Percentiles rank a stretch among this genome's conserved stretches.
phyloP scores from a whole-genome alignment of 2,888 invertebrate species.

The Ormia ochracea region DNA sequence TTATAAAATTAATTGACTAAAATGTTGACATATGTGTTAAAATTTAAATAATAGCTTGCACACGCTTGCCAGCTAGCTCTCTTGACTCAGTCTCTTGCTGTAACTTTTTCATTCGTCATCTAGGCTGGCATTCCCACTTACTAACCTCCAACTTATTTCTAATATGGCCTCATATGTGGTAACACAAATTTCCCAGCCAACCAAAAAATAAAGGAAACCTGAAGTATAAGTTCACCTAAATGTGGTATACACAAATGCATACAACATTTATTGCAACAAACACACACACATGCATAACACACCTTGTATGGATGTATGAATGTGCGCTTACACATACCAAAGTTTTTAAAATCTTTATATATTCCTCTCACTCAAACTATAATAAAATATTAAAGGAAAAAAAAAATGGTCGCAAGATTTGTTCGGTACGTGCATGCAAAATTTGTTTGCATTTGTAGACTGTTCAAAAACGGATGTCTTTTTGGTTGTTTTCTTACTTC shows the following conservation, averaged over 20 bases:
- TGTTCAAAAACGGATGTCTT: constrained; percentile 49
- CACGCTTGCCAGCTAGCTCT: background rate
- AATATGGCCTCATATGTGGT: constrained; percentile 33
- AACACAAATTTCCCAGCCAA: constrained; percentile 23
- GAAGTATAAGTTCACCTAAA: constrained; percentile 48
- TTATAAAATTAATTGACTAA: no score
- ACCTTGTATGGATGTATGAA: background rate
- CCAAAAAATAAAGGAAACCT: constrained; percentile 1
- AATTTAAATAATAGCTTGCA: background rate
- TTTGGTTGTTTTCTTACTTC: background rate
- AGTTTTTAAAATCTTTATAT: background rate
- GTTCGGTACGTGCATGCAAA: background rate
- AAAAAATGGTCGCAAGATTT: background rate
- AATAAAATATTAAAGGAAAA: background rate
- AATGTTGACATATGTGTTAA: no score
- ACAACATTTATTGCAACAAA: constrained; percentile 31
- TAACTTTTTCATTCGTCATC: background rate
- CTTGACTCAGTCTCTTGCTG: background rate
- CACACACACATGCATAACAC: background rate
- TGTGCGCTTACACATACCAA: no score
- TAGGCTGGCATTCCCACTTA: background rate
- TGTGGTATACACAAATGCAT: constrained; percentile 40
- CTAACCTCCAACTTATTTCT: constrained; percentile 27
- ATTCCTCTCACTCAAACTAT: constrained; percentile 33
- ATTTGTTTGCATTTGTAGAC: constrained; percentile 34